Evolutionary conservation across 2,888 invertebrate species (phyloP), one percentile per base, ranked within the genome.

Genomic region (Caenorhabditis angaria): DNA sequence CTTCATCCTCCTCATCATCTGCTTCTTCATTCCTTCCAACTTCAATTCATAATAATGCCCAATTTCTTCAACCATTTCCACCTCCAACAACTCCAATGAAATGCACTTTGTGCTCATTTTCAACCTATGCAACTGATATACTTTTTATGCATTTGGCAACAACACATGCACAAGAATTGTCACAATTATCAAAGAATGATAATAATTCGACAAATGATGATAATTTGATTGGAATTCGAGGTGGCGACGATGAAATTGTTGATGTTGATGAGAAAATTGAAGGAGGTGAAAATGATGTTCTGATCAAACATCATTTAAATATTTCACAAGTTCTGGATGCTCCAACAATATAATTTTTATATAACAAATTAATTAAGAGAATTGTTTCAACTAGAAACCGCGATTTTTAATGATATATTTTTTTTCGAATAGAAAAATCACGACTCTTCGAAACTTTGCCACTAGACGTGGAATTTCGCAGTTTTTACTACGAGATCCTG

Each of bases 81-180:
- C 41, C 27, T 27, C 25, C 51, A 4, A 22, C 50, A 5, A 32
- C 47, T 18, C 65, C 74, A 3, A 64, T 74, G 22, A 60, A 65
- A 32, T 74, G 74, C 60, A 67, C 74, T 18, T 41, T 74, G 60
- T 74, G 74, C 69, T 20, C 62, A 8, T 74, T 70, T 55, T 60
- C 63, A 63, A 69, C 74, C 5, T 57, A 57, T 48, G 63, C 57
- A 48, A 70, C 74, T 12, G 69, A 74, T 10, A 20, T 68, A 1
- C 66, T 74, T 6, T 74, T 74, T 61, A 58, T 74, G 47, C 74
- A 74, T 57, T 41, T 74, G 20, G 74, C 74, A n/a, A 69, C 69
- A 24, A 60, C 56, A 14, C 74, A 74, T 41, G 50, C 63, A 3
- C 41, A 58, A 5, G 74, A 74, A n/a, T 35, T 74, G 14, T 57